A percentile compares a stretch with the other conserved stretches of the same genome.
phyloP scores from a whole-genome alignment of 1,140 invertebrate genomes.

The Eueides isabella region DNA sequence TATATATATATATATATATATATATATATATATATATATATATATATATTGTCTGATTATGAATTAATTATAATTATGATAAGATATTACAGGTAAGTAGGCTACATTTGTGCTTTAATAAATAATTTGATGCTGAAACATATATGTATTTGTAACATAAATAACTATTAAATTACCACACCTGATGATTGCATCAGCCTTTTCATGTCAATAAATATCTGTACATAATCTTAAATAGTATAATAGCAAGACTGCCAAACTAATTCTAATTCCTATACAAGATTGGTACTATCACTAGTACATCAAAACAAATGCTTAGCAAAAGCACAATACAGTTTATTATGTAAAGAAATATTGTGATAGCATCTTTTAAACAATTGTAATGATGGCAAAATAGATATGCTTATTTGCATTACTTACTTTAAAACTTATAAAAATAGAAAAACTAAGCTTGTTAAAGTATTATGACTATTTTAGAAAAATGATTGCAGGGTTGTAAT shows the following conservation, averaged over 20 bases:
- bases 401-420: background rate
- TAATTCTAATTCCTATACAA: constrained; percentile 33
- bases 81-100: background rate
- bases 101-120: constrained; percentile 11
- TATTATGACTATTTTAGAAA: background rate
- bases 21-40: too few species aligned
- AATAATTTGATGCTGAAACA: background rate
- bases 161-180: constrained; percentile 10
- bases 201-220: constrained; percentile 74
- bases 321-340: constrained; percentile 35
- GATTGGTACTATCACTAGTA: constrained; percentile 13
- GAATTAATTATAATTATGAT: too few species aligned
- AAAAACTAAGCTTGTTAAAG: background rate
- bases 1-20: too few species aligned
- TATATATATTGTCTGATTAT: too few species aligned
- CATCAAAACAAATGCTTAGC: constrained; percentile 36
- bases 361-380: constrained; percentile 34
- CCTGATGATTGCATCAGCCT: constrained; percentile 52
- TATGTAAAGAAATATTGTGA: constrained; percentile 53
- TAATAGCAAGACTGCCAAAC: constrained; percentile 27
- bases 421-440: constrained; percentile 12
- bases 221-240: constrained; percentile 61
- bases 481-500: background rate
- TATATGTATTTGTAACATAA: background rate
- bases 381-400: constrained; percentile 3